Percentiles rank a stretch among this genome's conserved stretches.
phyloP scores from a whole-genome alignment of 2,888 invertebrate species.

The Hypsopygia costalis region DNA sequence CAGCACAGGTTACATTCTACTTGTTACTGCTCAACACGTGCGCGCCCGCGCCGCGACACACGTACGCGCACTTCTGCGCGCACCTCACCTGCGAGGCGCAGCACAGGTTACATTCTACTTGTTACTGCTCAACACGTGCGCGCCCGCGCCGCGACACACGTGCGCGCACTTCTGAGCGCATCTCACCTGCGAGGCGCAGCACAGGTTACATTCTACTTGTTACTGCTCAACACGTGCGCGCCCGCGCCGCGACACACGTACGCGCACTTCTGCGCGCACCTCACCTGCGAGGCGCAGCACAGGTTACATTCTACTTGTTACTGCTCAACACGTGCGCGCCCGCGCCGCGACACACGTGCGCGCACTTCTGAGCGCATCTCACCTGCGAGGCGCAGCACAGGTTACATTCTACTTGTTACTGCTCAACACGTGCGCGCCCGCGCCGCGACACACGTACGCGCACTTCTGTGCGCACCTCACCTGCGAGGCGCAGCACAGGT shows the following conservation, averaged over 20 bases:
- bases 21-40: constrained; percentile 97
- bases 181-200: constrained; percentile 93
- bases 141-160: constrained; percentile 90
- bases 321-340: constrained; percentile 97
- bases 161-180: constrained; percentile 97
- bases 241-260: constrained; percentile 92
- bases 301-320: too few relatives aligned
- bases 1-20: constrained; percentile 64
- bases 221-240: constrained; percentile 97
- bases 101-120: constrained; percentile 48
- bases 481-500: constrained; percentile 89
- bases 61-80: constrained; percentile 95
- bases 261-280: constrained; percentile 95
- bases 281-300: constrained; percentile 92
- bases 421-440: constrained; percentile 95
- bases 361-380: constrained; percentile 96
- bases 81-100: constrained; percentile 96
- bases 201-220: constrained; percentile 46
- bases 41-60: constrained; percentile 91
- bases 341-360: constrained; percentile 91
- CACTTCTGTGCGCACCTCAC: constrained; percentile 97
- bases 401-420: too few relatives aligned
- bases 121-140: constrained; percentile 97
- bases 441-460: constrained; percentile 92
- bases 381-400: constrained; percentile 91